Evolutionary conservation across 2,888 invertebrate genomes (phyloP).

Genomic region (Ischnus inquisitorius): DNA sequence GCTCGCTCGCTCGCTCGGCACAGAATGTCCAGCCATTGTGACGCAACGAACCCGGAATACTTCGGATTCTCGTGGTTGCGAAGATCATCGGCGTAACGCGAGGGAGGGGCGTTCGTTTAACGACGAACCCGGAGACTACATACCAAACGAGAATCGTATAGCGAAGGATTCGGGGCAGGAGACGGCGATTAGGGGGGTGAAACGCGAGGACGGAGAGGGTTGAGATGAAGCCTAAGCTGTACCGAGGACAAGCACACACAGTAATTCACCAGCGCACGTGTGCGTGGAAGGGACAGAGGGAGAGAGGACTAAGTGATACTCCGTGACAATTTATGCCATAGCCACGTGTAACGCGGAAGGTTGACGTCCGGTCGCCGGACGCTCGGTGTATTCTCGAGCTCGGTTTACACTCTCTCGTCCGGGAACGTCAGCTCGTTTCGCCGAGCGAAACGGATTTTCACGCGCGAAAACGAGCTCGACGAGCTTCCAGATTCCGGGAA

Average conservation of each 20-base stretch:
- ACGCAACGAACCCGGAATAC: slow-evolving; percentile 29
- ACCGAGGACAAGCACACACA: slow-evolving; percentile 61
- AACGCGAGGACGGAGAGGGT: slow-evolving; percentile 43
- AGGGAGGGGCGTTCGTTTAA: slow-evolving; percentile 18
- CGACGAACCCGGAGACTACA: slow-evolving; percentile 15
- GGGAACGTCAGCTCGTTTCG: slow-evolving; percentile 18
- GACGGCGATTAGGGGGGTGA: slow-evolving; percentile 39
- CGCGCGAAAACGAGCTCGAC: slow-evolving; percentile 33
- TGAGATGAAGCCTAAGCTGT: slow-evolving; percentile 67
- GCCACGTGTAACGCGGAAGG: slow-evolving; percentile 65
- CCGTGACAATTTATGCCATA: slow-evolving; percentile 77
- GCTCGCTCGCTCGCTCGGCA: background rate
- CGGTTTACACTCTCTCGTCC: slow-evolving; percentile 55
- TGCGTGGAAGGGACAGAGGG: slow-evolving; percentile 53
- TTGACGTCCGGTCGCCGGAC: slow-evolving; percentile 61
- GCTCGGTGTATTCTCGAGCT: slow-evolving; percentile 40
- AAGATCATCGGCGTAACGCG: slow-evolving; percentile 59
- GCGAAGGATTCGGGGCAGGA: slow-evolving; percentile 20
- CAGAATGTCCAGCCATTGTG: slow-evolving; percentile 41
- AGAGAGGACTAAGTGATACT: slow-evolving; percentile 75
- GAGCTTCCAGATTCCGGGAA: slow-evolving; percentile 18
- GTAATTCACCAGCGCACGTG: slow-evolving; percentile 74
- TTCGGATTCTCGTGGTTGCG: background rate
- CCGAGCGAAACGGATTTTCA: slow-evolving; percentile 41
- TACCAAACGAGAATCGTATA: slow-evolving; percentile 7